Base-by-base conservation (phyloP, 92 coral and sea anemone species). In the Zoanthus sansibaricus region DNA sequence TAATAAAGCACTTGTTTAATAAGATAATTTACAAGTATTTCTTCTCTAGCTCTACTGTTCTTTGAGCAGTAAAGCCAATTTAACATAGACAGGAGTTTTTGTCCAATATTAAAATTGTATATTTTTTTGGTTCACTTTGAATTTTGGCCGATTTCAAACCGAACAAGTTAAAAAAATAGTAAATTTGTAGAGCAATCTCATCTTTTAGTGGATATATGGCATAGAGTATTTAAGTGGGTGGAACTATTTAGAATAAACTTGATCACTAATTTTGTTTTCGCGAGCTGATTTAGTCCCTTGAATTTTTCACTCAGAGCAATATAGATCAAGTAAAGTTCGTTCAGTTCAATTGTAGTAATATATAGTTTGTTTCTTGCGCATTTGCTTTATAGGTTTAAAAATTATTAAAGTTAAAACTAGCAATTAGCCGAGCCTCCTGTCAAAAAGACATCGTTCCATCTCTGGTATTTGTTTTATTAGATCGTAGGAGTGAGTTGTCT, bases 381-480 rank as follows among this genome's bases (percentile, higher is more conserved):
- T 72, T 72, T 6, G 77, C 4, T 44, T 44, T 72, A 17, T 72
- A 9, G 77, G 13, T 32, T 72, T 25, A 42, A 45, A 0, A 73
- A 62, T 62, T 62, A 62, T 17, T 62, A 17, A 6, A 10, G 46
- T 58, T 45, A 58, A 31, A 48, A 44, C 17, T n/a, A 12, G 78
- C 16, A 47, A 74, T 14, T 31, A 37, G 21, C 46, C 58, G 78
- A 74, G 78, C 78, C 17, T 74, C 58, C 78, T 55, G 78, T 74
- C 51, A 74, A 9, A 69, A 69, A 10, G 10, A 11, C 17, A 2
- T n/a, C 46, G 46, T 45, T 74, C 59, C 33, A 14, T 45, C 46
- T 20, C 12, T 52, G 12, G 21, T 44, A 44, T 74, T 74, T 74
- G 51, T 4, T 11, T 74, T 74, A 56, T 74, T 32, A 46, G 37